A percentile compares a stretch with the other conserved stretches of the same genome.
Conservation (phyloP, 2,797 vertebrate species). For the Babyrousa celebensis region DNA sequence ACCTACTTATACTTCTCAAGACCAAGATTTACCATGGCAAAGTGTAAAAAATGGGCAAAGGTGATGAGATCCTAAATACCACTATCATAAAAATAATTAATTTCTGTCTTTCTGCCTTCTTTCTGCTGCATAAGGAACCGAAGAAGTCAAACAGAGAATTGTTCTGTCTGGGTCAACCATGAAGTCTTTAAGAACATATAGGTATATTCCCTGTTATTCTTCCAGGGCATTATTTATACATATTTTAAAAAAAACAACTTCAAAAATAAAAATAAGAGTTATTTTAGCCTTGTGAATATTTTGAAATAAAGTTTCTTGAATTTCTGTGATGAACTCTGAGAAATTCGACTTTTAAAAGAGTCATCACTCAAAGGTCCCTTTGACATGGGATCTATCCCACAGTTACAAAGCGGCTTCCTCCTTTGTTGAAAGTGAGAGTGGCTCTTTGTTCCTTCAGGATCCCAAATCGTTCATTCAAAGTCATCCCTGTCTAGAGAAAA, state of each 20-base stretch:
- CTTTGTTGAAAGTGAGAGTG: conserved; percentile 93
- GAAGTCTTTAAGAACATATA: conserved; percentile 75
- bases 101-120: conserved; percentile 71
- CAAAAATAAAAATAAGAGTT: conserved; percentile 88
- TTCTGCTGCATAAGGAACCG: conserved; percentile 83
- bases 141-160: conserved; percentile 84
- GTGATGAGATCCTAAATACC: conserved; percentile 78
- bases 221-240: conserved; percentile 83
- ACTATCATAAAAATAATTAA: conserved; percentile 81
- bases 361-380: conserved; percentile 79
- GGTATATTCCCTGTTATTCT: conserved; percentile 81
- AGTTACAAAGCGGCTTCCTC: conserved; percentile 96
- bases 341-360: conserved; percentile 81
- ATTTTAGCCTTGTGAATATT: conserved; percentile 87
- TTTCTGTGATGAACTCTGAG: conserved; percentile 86
- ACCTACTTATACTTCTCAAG: conserved; percentile 79
- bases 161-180: conserved; percentile 82
- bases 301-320: conserved; percentile 87
- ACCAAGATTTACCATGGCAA: conserved; percentile 82
- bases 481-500: conserved; percentile 95
- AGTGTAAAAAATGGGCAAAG: conserved; percentile 82
- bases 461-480: conserved; percentile 97
- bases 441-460: conserved; percentile 96
- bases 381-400: conserved; percentile 93
- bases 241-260: conserved; percentile 77